Base-by-base conservation (phyloP, 2,888 invertebrate genomes). In the Sinodicranocentrus sp. region DNA sequence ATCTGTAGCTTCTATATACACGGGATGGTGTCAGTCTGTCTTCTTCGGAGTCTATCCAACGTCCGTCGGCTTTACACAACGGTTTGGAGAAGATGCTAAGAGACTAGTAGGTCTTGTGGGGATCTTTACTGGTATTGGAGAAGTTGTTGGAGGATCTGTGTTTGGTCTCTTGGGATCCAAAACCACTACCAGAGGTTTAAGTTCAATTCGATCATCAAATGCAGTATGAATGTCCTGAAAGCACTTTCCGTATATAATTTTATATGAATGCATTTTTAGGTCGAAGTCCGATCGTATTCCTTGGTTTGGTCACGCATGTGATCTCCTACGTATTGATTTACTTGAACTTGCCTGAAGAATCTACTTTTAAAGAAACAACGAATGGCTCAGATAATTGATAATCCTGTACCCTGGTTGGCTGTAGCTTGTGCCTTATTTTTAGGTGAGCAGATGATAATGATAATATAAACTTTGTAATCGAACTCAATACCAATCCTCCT, bases 21-120 rank as follows among this genome's bases (percentile, higher is more conserved):
- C 90, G 96, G 97, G 99, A 23, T 91, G 98, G 78, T 97, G 96
- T 90, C 91, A 98, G 63, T 97, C 98, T 0, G 99, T 99, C 92
- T 98, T 96, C 92, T 97, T 97, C 89, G 98, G 98, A 0, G 97
- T 99, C 0, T 99, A 98, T 91, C 96, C 98, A 39, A 93, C 97
- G 0, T 95, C 96, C 88, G 85, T 85, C 6, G 86, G 85, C 28
- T 96, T 96, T 90, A 98, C 97, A 0, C 90, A 92, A 70, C 91
- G 92, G 2, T 94, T 98, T 90, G 95, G 95, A 0, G 93, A 93
- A 6, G 93, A 94, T 71, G 94, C 95, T 0, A 98, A 97, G 90
- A 95, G 95, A 88, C 93, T 97, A 23, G 95, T 98, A 23, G 98
- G 98, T 0, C 92, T 99, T 5, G 96, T 97, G 0, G 98, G 98